Conservation (phyloP, 1,140 invertebrate genomes). For the Drosophila kikkawai region DNA sequence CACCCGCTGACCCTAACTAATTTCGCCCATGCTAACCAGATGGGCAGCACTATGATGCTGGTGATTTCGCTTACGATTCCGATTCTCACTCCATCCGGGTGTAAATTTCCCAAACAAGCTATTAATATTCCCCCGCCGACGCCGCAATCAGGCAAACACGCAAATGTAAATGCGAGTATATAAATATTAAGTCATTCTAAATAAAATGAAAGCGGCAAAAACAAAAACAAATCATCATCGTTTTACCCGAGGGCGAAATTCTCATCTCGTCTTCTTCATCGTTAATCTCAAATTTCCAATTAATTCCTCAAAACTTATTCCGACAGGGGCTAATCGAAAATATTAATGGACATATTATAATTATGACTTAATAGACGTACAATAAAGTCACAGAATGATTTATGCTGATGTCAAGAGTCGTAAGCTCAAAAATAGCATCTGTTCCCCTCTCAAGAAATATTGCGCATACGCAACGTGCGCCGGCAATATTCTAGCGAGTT, state of each 20-base stretch:
- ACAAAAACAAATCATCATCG: conserved; percentile 2
- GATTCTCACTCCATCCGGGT: conserved; percentile 64
- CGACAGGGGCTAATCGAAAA: conserved; percentile 64
- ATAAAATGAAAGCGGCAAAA: conserved; percentile 31
- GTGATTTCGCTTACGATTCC: conserved; percentile 5
- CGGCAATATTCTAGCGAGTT: conserved; percentile 5
- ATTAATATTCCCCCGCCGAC: conserved; percentile 55
- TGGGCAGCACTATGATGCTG: neutral
- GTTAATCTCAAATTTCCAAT: conserved; percentile 61
- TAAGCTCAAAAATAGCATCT: conserved; percentile 22
- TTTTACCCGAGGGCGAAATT: conserved; percentile 32
- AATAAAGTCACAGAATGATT: conserved; percentile 54
- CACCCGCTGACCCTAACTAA: conserved; percentile 56
- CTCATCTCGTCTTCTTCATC: conserved; percentile 25
- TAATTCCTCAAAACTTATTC: conserved; percentile 61
- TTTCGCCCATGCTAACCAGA: conserved; percentile 17
- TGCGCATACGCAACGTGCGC: conserved; percentile 69
- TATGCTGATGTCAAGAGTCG: conserved; percentile 17
- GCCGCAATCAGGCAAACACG: conserved; percentile 44
- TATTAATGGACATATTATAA: conserved; percentile 75
- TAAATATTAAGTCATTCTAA: conserved; percentile 70
- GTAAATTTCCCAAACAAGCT: conserved; percentile 77
- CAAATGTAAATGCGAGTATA: conserved; percentile 80
- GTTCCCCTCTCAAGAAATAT: conserved; percentile 32
- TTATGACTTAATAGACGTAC: conserved; percentile 73